Percentiles rank a stretch among this genome's conserved stretches.
Conservation (phyloP, 2,888 invertebrate species). For the Phyto melanocephala region DNA sequence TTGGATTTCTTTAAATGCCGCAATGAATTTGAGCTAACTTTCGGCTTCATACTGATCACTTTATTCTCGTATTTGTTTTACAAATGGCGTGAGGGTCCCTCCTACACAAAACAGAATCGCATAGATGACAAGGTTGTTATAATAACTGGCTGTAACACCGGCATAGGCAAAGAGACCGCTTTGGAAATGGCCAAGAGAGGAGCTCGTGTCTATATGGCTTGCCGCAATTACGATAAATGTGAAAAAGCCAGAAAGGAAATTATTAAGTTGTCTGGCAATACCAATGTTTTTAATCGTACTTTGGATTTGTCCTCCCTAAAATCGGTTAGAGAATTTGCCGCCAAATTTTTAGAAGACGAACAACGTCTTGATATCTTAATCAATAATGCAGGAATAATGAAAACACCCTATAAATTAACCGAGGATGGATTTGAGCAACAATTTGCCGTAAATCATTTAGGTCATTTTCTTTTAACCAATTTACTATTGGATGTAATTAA, state of each 20-base stretch:
- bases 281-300: conserved; percentile 83
- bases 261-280: conserved; percentile 86
- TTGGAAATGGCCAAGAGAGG: conserved; percentile 85
- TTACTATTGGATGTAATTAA: conserved; percentile 81
- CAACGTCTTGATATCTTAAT: conserved; percentile 80
- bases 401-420: conserved; percentile 78
- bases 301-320: conserved; percentile 80
- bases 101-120: conserved; percentile 75
- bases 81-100: conserved; percentile 68
- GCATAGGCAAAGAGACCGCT: conserved; percentile 88
- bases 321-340: conserved; percentile 81
- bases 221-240: conserved; percentile 87
- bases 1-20: no score
- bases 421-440: conserved; percentile 82
- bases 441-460: conserved; percentile 82
- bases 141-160: conserved; percentile 89
- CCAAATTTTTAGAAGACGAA: conserved; percentile 78
- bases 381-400: conserved; percentile 81
- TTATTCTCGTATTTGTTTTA: not conserved
- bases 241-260: conserved; percentile 86
- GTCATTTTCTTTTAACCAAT: conserved; percentile 83
- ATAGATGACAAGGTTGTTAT: conserved; percentile 85
- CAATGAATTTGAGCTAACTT: no score
- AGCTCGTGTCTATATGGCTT: conserved; percentile 92
- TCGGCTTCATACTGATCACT: no score